Conservation (phyloP, 2,113 vertebrate species). For the Pristiophorus japonicus region DNA sequence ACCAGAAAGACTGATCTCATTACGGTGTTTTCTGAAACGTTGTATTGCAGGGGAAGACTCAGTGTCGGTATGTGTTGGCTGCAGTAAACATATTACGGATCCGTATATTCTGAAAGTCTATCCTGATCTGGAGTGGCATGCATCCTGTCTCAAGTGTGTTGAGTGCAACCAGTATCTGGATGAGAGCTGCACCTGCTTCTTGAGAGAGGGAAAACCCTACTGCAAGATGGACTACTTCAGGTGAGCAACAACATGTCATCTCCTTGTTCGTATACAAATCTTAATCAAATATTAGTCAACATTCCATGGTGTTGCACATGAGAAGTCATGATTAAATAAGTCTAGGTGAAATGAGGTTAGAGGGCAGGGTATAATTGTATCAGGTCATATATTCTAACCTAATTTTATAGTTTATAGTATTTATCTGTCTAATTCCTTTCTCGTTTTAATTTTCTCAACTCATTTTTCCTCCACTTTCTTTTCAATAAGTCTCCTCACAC, state of each 20-base stretch:
- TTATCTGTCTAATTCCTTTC: background rate
- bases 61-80: slow-evolving; percentile 34
- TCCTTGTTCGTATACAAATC: background rate
- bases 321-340: background rate
- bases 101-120: slow-evolving; percentile 27
- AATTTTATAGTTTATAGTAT: background rate
- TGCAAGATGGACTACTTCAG: slow-evolving; percentile 39
- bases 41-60: slow-evolving; percentile 16
- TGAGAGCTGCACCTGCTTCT: slow-evolving; percentile 37
- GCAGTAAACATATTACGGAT: slow-evolving; percentile 33
- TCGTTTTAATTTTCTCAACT: background rate
- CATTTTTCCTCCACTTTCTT: background rate
- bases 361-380: background rate
- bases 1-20: background rate
- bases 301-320: background rate
- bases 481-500: background rate
- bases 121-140: slow-evolving; percentile 31
- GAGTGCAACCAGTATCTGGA: slow-evolving; percentile 24
- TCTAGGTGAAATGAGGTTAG: background rate
- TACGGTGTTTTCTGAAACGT: background rate
- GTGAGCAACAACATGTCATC: background rate
- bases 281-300: background rate
- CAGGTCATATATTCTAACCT: background rate
- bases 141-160: slow-evolving; percentile 33
- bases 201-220: slow-evolving; percentile 25